Conservation (phyloP, 2,113 vertebrate species). For the Mobula birostris region DNA sequence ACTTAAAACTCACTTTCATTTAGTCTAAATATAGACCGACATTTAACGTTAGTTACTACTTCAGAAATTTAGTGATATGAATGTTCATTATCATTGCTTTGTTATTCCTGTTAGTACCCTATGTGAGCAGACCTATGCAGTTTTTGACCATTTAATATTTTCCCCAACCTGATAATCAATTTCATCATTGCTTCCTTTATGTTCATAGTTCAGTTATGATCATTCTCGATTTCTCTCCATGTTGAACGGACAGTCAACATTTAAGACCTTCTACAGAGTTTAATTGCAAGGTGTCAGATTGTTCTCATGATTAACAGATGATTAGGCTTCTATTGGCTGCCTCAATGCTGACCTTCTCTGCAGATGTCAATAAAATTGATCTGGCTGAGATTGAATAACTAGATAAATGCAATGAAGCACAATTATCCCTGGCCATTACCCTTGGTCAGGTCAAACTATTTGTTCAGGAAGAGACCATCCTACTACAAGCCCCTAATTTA, state of each 20-base stretch:
- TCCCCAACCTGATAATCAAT: neutral
- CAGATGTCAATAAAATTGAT: constrained; percentile 8
- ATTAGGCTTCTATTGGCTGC: neutral
- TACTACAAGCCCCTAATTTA: neutral
- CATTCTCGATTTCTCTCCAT: neutral
- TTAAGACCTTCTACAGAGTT: neutral
- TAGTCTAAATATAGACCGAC: neutral
- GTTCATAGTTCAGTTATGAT: neutral
- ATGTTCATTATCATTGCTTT: neutral
- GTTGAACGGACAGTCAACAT: neutral
- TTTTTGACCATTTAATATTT: neutral
- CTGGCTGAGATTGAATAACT: neutral
- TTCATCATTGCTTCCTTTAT: neutral
- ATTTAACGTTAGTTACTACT: neutral
- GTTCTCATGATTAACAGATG: neutral
- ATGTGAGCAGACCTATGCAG: too few relatives aligned
- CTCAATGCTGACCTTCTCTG: neutral
- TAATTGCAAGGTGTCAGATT: neutral
- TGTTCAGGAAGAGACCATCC: neutral
- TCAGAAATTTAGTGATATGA: neutral
- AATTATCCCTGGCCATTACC: neutral
- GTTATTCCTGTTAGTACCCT: neutral
- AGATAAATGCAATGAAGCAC: neutral
- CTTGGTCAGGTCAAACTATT: neutral
- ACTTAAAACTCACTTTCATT: neutral